Percentiles rank a stretch among this genome's conserved stretches.
phyloP scores from a whole-genome alignment of 2,888 invertebrate species.

The Ectemnius cavifrons region DNA sequence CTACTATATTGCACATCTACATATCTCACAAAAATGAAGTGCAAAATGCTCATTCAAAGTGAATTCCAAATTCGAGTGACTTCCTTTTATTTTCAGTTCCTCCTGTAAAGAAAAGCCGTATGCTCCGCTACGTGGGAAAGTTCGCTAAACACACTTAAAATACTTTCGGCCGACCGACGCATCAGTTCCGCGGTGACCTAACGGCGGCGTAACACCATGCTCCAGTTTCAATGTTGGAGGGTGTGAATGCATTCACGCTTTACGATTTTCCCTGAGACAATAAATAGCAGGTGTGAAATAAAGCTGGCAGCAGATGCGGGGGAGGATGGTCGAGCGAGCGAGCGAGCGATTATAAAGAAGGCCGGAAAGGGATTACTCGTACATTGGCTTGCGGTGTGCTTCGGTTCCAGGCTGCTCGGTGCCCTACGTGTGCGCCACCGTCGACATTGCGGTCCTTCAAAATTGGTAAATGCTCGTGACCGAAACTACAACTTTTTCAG shows the following conservation, averaged over 20 bases:
- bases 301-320: constrained; percentile 43
- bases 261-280: constrained; percentile 44
- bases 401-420: constrained; percentile 29
- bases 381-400: constrained; percentile 30
- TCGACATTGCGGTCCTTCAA: constrained; percentile 22
- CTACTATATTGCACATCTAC: no score
- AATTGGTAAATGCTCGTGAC: constrained; percentile 17
- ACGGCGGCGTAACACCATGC: constrained; percentile 23
- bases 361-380: constrained; percentile 37
- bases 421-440: background rate
- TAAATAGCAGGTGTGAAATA: constrained; percentile 48
- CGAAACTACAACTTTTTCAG: background rate
- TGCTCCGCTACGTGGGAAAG: no score
- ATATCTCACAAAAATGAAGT: no score
- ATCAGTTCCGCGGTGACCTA: constrained; percentile 39
- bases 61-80: no score
- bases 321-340: background rate
- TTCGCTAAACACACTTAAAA: no score
- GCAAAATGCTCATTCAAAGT: no score
- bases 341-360: constrained; percentile 45
- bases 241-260: constrained; percentile 21
- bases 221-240: constrained; percentile 18
- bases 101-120: no score
- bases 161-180: background rate
- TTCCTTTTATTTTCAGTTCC: no score